Evolutionary conservation across 2,113 vertebrate species (phyloP).

Genomic region (Ptyas mucosa): DNA sequence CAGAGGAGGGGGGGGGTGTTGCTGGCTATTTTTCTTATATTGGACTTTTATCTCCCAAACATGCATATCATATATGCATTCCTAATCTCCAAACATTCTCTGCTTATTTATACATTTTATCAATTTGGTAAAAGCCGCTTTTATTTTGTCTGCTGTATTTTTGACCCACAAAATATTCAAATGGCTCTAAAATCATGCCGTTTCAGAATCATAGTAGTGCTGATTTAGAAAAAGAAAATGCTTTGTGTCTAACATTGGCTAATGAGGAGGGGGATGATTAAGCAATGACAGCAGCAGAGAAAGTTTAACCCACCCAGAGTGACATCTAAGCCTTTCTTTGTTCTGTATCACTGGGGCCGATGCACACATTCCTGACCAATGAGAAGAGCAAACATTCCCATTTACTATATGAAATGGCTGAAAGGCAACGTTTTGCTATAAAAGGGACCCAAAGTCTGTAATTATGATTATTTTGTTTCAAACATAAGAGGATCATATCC

Average conservation of each 20-base stretch:
- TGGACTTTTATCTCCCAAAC: not conserved
- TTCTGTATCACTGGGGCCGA: conserved; percentile 42
- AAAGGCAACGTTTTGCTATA: conserved; percentile 36
- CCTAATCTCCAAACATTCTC: not conserved
- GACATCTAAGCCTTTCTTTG: conserved; percentile 57
- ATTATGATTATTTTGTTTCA: conserved; percentile 38
- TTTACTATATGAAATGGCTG: conserved; percentile 36
- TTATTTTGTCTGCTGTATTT: conserved; percentile 31
- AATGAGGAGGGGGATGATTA: conserved; percentile 19
- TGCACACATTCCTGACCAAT: conserved; percentile 49
- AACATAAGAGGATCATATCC: not conserved
- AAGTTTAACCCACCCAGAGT: conserved; percentile 54
- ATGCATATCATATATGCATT: not conserved
- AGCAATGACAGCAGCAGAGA: conserved; percentile 50
- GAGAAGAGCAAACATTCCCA: conserved; percentile 39
- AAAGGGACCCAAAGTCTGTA: conserved; percentile 35
- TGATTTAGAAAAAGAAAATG: conserved; percentile 39
- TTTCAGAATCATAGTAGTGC: conserved; percentile 28
- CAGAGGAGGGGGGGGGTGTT: too few relatives aligned
- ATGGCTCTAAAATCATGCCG: not conserved
- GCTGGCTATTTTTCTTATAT: too few relatives aligned
- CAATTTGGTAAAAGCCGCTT: conserved; percentile 39
- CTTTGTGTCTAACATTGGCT: conserved; percentile 23
- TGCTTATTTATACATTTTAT: conserved; percentile 22
- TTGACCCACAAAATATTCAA: conserved; percentile 44